A percentile compares a stretch with the other conserved stretches of the same genome.
These are phyloP conservation scores for Heterochromis multidens DNA, from an alignment of 2,113 vertebrate species.

Conservation along the genomic window DNA sequence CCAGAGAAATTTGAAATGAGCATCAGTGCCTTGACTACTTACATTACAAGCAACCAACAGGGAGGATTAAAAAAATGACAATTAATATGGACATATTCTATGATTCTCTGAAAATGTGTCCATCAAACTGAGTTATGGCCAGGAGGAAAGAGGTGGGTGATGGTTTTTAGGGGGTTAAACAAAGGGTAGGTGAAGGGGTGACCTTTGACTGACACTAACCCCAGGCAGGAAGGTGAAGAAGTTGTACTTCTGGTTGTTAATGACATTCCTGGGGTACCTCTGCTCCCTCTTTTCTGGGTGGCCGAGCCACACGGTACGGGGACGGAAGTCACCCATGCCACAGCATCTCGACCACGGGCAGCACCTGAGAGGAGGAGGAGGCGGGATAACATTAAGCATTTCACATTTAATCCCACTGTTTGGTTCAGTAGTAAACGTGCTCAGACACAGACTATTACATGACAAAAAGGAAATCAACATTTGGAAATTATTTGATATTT, in stretches of 20 bases:
- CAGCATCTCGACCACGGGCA: conserved; percentile 93
- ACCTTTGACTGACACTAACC: conserved; percentile 77
- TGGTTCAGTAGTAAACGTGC: background rate
- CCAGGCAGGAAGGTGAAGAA: conserved; percentile 95
- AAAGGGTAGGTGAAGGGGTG: conserved; percentile 3
- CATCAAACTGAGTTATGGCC: background rate
- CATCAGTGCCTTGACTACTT: rapidly evolving
- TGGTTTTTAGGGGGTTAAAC: background rate
- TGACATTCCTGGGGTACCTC: conserved; percentile 94
- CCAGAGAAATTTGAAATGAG: background rate
- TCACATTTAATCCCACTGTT: background rate
- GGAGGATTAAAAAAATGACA: rapidly evolving
- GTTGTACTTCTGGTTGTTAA: conserved; percentile 99
- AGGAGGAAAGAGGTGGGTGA: background rate
- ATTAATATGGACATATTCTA: background rate
- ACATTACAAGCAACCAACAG: background rate
- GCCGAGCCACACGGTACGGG: conserved; percentile 94
- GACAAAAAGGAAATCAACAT: background rate
- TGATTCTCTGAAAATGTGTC: background rate
- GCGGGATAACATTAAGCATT: background rate
- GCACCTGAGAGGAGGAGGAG: conserved; percentile 75
- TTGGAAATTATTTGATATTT: background rate
- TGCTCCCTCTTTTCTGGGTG: conserved; percentile 97
- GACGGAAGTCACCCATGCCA: conserved; percentile 88
- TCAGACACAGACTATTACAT: background rate